Percentiles rank a stretch among this genome's conserved stretches.
phyloP scores from a whole-genome alignment of 2,797 vertebrate species.

The Bovichtus diacanthus region DNA sequence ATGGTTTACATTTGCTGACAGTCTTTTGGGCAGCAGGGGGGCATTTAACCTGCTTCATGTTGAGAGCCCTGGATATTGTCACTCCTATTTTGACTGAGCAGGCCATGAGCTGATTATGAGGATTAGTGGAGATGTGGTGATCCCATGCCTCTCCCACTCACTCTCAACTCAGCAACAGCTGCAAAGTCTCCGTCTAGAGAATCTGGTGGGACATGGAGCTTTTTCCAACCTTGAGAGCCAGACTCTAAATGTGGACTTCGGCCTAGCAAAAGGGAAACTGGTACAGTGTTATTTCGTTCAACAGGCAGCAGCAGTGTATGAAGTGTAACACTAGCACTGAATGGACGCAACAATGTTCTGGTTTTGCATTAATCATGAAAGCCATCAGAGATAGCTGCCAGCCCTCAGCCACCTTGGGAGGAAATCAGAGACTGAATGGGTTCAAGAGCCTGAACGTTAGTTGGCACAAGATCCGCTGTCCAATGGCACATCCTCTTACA shows the following conservation, averaged over 20 bases:
- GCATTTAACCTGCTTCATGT: constrained; percentile 57
- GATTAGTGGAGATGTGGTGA: constrained; percentile 75
- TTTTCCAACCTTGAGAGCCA: constrained; percentile 34
- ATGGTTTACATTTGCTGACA: constrained; percentile 58
- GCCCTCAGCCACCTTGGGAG: constrained; percentile 46
- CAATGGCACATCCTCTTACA: constrained; percentile 61
- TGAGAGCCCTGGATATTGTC: constrained; percentile 71
- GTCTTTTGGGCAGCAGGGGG: constrained; percentile 41
- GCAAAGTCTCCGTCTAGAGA: constrained; percentile 56
- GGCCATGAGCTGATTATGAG: constrained; percentile 79
- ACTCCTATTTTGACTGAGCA: constrained; percentile 78
- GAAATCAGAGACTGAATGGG: constrained; percentile 71
- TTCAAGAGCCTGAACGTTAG: constrained; percentile 39
- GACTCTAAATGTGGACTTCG: constrained; percentile 30
- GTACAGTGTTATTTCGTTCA: constrained; percentile 28
- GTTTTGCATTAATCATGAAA: constrained; percentile 74
- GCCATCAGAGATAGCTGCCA: constrained; percentile 47
- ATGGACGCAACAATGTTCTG: constrained; percentile 45
- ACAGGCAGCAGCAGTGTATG: constrained; percentile 47
- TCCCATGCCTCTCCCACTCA: constrained; percentile 67
- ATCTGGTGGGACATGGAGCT: constrained; percentile 47
- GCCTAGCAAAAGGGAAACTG: constrained; percentile 17
- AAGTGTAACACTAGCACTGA: constrained; percentile 62
- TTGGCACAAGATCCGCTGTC: constrained; percentile 59
- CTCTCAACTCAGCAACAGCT: constrained; percentile 71